Evolutionary conservation across 2,888 invertebrate species (phyloP).

Genomic region (Gerris lacustris): DNA sequence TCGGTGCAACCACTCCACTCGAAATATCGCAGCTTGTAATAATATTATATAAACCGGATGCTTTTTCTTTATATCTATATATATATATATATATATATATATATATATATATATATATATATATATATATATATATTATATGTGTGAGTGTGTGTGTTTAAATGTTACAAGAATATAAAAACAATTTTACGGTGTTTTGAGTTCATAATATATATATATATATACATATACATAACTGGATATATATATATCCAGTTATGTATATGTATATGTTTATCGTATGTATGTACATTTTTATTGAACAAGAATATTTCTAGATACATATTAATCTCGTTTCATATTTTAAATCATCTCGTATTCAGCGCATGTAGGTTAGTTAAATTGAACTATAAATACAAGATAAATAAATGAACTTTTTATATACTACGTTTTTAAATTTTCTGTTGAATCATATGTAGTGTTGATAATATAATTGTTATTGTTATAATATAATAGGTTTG

Average conservation of each 20-base stretch:
- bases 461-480: no score
- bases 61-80: neutral
- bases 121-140: neutral
- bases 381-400: no score
- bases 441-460: no score
- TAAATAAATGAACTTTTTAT: no score
- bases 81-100: constrained; percentile 1
- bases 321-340: neutral
- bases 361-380: no score
- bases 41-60: no score
- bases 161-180: neutral
- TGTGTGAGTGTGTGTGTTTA: neutral
- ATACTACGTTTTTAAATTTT: no score
- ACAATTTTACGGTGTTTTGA: neutral
- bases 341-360: no score
- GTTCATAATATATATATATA: neutral
- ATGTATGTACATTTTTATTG: neutral
- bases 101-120: constrained; percentile 1
- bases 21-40: no score
- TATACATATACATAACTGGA: neutral
- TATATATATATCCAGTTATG: neutral
- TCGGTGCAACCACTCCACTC: no score
- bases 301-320: neutral
- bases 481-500: no score
- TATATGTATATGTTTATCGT: neutral